A percentile compares a stretch with the other conserved stretches of the same genome.
phyloP scores from a whole-genome alignment of 2,888 invertebrate genomes.

The Coelogynopora nodosa region DNA sequence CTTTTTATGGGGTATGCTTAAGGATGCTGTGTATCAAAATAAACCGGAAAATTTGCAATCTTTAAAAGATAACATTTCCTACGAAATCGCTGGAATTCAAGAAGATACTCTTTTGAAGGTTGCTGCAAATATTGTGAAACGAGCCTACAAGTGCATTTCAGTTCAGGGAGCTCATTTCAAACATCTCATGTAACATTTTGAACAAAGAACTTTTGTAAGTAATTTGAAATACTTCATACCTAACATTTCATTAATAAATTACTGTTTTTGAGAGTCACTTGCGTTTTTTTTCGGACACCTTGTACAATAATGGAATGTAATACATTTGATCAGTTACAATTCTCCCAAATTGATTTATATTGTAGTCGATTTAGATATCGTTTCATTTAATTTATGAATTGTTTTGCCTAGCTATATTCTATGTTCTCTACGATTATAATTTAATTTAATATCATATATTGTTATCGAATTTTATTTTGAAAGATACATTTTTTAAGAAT shows the following conservation, averaged over 20 bases:
- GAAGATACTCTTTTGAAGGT: constrained; percentile 18
- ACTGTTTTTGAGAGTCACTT: constrained; percentile 31
- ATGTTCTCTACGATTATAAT: no score
- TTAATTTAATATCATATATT: no score
- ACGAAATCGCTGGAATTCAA: constrained; percentile 14
- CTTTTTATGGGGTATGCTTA: constrained; percentile 17
- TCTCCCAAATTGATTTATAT: no score
- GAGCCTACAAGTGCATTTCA: constrained; percentile 16
- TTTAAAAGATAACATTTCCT: constrained; percentile 29
- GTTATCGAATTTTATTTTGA: no score
- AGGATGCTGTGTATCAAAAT: constrained; percentile 27
- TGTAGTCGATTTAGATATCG: no score
- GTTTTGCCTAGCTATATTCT: no score
- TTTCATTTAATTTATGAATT: no score
- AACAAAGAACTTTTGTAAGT: constrained; percentile 25
- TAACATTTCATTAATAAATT: constrained; percentile 28
- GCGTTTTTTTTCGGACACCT: constrained; percentile 23
- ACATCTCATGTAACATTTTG: constrained; percentile 31
- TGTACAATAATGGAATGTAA: no score
- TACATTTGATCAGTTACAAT: no score
- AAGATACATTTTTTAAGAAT: no score
- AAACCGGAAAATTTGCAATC: no score
- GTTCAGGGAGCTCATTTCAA: constrained; percentile 28
- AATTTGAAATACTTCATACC: constrained; percentile 22
- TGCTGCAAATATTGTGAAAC: constrained; percentile 25